A percentile compares a stretch with the other conserved stretches of the same genome.
phyloP scores from a whole-genome alignment of 2,113 vertebrate genomes.

The Galeopterus variegatus region DNA sequence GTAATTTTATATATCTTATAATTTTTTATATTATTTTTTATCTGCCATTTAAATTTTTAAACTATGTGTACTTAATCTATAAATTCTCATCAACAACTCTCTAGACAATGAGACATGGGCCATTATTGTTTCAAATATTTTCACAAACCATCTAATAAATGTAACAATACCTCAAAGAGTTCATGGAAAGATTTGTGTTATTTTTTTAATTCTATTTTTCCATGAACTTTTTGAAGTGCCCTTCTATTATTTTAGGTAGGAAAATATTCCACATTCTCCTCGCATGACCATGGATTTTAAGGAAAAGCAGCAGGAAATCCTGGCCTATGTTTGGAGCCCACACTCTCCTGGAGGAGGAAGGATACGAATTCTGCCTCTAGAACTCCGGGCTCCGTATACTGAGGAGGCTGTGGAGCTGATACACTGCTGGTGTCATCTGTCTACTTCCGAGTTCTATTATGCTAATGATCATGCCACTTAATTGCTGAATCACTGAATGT shows the following conservation, averaged over 20 bases:
- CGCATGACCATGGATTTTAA: background rate
- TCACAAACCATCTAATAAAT: background rate
- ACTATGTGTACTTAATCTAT: background rate
- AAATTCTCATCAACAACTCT: background rate
- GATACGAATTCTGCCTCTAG: fast-evolving
- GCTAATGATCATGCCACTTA: background rate
- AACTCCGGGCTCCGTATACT: too few relatives aligned
- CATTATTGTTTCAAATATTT: background rate
- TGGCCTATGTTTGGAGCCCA: background rate
- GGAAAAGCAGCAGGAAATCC: background rate
- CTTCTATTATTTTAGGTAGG: background rate
- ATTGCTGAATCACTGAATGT: background rate
- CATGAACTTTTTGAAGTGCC: too few relatives aligned
- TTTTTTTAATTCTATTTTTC: too few relatives aligned
- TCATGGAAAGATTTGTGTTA: too few relatives aligned
- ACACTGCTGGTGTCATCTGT: fast-evolving
- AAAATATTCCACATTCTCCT: background rate
- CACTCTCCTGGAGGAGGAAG: fast-evolving
- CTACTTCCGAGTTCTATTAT: background rate
- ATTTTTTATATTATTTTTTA: background rate
- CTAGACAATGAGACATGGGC: background rate
- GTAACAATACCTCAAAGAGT: too few relatives aligned
- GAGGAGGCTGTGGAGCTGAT: background rate
- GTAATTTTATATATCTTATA: background rate
- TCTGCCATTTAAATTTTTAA: background rate